Evolutionary conservation across 2,113 vertebrate species (phyloP), one percentile per base, ranked within the genome.

Genomic region (Paradisaea rubra): DNA sequence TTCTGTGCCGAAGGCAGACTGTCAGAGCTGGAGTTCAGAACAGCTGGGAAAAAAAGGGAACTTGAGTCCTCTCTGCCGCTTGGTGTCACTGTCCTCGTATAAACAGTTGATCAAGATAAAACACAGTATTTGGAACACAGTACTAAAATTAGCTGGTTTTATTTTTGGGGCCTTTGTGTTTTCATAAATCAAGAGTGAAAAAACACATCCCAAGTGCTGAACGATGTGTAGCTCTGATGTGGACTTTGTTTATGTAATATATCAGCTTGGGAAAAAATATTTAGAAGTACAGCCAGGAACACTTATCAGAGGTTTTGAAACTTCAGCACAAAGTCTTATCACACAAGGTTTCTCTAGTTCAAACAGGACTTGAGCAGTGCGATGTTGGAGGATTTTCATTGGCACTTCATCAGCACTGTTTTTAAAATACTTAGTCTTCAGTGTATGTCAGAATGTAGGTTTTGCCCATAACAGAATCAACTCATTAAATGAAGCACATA

Each of bases 61-160:
- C 53, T 57, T 47, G 37, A 68, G 18, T 69, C 4, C 15, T 25
- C 9, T 64, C 47, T 49, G 57, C 97, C 98, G 30, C 97, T 57
- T 77, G 97, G 95, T 96, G 97, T 74, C 97, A 92, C 91, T 96
- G 18, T 96, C 73, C 39, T 57, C 95, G 80, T 81, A 78, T 41
- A 66, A 88, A 89, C 42, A 30, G 49, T 3, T 13, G 14, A 33
- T 61, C 35, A 21, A 30, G 44, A n/a, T 76, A 81, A 61, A 82
- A 81, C 19, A 3, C 0, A 11, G 20, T 49, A 20, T 12, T 83
- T 68, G 37, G 18, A 70, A 68, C 5, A 9, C 30, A 27, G 49
- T 57, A 27, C 90, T 96, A 80, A 88, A 91, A 86, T 87, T 86
- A 59, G 56, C 25, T 70, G 28, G 2, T 65, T 93, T 94, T 97